These are phyloP conservation scores for Euleptes europaea DNA, from an alignment of 2,113 vertebrate species.

Conservation along the genomic window DNA sequence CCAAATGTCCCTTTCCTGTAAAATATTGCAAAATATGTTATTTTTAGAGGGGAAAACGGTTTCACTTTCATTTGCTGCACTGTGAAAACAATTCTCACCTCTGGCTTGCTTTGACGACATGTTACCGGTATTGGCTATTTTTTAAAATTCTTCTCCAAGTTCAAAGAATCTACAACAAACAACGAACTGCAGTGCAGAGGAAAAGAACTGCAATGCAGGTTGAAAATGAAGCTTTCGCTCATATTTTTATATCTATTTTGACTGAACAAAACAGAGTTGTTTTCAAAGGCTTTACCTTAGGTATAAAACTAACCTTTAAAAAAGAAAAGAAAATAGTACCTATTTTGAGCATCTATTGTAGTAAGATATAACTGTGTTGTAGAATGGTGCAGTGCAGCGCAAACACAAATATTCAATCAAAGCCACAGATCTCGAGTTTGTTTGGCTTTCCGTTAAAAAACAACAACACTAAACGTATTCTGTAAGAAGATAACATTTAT, in stretches of 20 bases:
- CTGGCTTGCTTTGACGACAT: neutral
- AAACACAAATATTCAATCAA: neutral
- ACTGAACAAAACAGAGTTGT: neutral
- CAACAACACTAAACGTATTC: neutral
- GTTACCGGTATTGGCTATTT: neutral
- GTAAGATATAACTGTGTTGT: neutral
- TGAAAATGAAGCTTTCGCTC: neutral
- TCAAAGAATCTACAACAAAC: neutral
- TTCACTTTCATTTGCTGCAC: neutral
- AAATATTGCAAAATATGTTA: neutral
- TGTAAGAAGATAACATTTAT: neutral
- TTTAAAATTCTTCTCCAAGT: neutral
- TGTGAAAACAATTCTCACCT: neutral
- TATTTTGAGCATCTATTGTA: neutral
- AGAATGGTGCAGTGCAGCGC: neutral
- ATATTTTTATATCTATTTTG: neutral
- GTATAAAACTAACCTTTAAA: neutral
- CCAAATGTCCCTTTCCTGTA: too few species aligned
- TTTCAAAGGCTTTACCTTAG: neutral
- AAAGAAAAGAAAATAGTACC: neutral
- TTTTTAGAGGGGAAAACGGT: too few species aligned
- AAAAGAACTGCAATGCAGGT: neutral
- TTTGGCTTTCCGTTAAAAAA: too few species aligned
- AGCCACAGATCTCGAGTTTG: neutral
- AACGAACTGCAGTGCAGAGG: neutral